Percentiles rank a stretch among this genome's conserved stretches.
phyloP scores from a whole-genome alignment of 2,113 vertebrate genomes.

The Miniopterus natalensis region DNA sequence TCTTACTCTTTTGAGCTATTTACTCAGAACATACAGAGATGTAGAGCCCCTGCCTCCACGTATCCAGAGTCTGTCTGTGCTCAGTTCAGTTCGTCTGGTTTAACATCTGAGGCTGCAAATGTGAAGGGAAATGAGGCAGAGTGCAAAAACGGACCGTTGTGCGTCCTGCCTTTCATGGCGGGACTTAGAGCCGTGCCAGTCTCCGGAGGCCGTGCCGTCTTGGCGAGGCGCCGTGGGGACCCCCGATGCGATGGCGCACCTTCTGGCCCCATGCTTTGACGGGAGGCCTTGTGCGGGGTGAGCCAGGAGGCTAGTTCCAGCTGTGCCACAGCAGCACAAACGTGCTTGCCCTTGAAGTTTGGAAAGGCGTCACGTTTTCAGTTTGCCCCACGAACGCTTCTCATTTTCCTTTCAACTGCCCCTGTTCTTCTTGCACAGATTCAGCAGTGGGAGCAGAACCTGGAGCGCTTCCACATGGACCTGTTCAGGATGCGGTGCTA shows the following conservation, averaged over 20 bases:
- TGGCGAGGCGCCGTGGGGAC: conserved; percentile 64
- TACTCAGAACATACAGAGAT: fast-evolving
- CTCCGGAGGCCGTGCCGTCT: conserved; percentile 34
- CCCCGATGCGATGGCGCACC: conserved; percentile 60
- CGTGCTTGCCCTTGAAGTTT: conserved; percentile 74
- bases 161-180: conserved; percentile 39
- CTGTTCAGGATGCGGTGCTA: conserved; percentile 98
- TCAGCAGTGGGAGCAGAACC: conserved; percentile 99
- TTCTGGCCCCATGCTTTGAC: conserved; percentile 62
- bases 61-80: background rate
- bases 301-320: conserved; percentile 60
- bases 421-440: conserved; percentile 89
- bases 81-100: background rate
- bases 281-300: background rate
- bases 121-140: background rate
- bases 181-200: conserved; percentile 54
- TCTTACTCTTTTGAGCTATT: background rate
- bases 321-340: conserved; percentile 68
- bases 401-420: conserved; percentile 60
- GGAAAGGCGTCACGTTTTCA: conserved; percentile 45
- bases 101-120: conserved; percentile 2
- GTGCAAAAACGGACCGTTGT: background rate
- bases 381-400: conserved; percentile 8
- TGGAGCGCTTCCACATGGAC: conserved; percentile 98
- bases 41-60: background rate